Base-by-base conservation (phyloP, 1,140 invertebrate species). In the Drosophila saltans region DNA sequence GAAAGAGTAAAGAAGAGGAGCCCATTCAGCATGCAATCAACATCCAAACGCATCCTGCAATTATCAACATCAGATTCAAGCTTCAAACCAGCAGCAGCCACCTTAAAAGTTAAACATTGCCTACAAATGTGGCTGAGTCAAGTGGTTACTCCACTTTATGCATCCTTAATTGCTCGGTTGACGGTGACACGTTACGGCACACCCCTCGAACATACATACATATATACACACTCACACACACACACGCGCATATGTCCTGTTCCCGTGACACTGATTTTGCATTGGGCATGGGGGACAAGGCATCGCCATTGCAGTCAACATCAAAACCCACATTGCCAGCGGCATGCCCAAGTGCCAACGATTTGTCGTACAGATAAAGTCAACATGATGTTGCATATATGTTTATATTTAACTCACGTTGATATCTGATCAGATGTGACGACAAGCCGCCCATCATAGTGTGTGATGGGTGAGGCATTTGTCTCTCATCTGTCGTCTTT, bases 241-340 rank as follows among this genome's bases (percentile, higher is more conserved):
- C 56, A 76, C 43, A 43, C 69, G 66, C 61, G 41, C 64, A 60
- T 68, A 69, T 56, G 69, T 84, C 66, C 78, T 89, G 84, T 82
- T 89, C 84, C 80, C 84, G 84, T 89, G 84, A 89, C 84, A 89
- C 84, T 89, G 84, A 89, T 89, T 89, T 80, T 56, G 57, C n/a
- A 60, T 36, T 16, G 43, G 71, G 45, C 16, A 36, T 58, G 76
- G 64, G 55, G 55, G 45, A 67, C 58, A 60, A 59, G 69, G 36
- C 55, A 24, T 48, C 45, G 59, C 28, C 62, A 63, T 67, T 64
- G 45, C 45, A 24, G 21, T 52, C 45, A 52, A 8, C 64, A 45
- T 67, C 64, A 55, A 30, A 36, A 6, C 72, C 61, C 72, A 76
- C 78, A 75, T 68, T 62, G 55, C 57, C 65, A 39, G 66, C 39